A percentile compares a stretch with the other conserved stretches of the same genome.
Evolutionary conservation across 1,140 invertebrate genomes (phyloP).

Genomic region (Bombus confusus): DNA sequence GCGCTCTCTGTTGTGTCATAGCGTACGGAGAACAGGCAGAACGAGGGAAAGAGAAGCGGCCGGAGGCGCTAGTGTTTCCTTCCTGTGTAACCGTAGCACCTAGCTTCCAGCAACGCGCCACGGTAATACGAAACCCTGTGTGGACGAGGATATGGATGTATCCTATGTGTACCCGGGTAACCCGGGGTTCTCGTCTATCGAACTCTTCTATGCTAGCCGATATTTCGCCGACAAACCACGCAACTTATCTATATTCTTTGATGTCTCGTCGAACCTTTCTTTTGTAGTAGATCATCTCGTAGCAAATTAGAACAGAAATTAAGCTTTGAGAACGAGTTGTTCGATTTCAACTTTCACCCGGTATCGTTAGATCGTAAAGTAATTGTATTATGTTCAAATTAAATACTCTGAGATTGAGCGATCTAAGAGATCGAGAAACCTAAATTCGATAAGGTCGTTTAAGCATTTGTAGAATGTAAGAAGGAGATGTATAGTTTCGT

Average conservation of each 20-base stretch:
- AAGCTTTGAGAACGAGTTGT: not conserved
- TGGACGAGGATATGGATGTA: conserved; percentile 57
- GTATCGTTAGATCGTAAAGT: too few relatives aligned
- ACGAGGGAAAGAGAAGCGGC: conserved; percentile 48
- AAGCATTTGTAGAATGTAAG: too few relatives aligned
- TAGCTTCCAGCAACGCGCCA: conserved; percentile 64
- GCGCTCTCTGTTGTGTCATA: conserved; percentile 51
- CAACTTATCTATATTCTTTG: not conserved
- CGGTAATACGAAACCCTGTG: conserved; percentile 74
- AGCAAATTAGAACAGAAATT: not conserved
- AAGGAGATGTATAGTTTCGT: too few relatives aligned
- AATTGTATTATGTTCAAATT: too few relatives aligned
- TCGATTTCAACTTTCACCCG: too few relatives aligned
- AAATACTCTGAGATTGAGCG: too few relatives aligned
- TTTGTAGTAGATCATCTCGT: not conserved
- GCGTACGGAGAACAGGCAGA: conserved; percentile 28
- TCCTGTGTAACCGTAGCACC: conserved; percentile 81
- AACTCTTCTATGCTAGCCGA: not conserved
- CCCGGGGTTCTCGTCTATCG: not conserved
- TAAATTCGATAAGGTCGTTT: too few relatives aligned
- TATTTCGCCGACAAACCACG: not conserved
- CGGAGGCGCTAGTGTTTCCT: conserved; percentile 79
- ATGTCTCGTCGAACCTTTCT: not conserved
- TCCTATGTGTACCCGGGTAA: conserved; percentile 25
- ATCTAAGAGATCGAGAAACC: too few relatives aligned